Evolutionary conservation across 2,888 invertebrate species (phyloP).

Genomic region (Pyrocoelia pectoralis): DNA sequence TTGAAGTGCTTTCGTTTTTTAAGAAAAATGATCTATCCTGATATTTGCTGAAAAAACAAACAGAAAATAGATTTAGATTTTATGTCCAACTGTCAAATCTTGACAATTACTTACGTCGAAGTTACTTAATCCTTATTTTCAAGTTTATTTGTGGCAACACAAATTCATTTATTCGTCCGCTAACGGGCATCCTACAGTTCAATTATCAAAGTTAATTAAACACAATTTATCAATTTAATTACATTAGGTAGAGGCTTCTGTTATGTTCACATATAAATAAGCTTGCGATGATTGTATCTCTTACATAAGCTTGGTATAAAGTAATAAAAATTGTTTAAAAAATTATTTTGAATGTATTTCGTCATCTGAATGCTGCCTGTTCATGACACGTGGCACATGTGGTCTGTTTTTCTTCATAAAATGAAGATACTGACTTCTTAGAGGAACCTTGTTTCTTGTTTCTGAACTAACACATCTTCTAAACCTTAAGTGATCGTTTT

Average conservation of each 20-base stretch:
- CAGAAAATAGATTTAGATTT: not conserved
- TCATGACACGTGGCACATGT: too few species aligned
- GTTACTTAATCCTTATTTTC: too few species aligned
- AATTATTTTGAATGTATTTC: too few species aligned
- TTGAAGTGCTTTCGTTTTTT: not conserved
- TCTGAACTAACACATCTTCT: too few species aligned
- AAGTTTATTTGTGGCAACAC: not conserved
- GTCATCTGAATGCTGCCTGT: too few species aligned
- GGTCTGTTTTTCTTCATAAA: too few species aligned
- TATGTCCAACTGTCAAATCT: not conserved
- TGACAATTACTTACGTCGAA: not conserved
- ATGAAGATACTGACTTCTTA: too few species aligned
- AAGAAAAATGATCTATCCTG: not conserved
- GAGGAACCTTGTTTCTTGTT: too few species aligned
- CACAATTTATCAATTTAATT: conserved; percentile 41
- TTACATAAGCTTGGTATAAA: too few species aligned
- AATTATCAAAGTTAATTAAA: conserved; percentile 42
- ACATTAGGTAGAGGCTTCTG: conserved; percentile 37
- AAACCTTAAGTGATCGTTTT: too few species aligned
- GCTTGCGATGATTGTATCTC: conserved; percentile 20
- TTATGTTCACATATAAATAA: conserved; percentile 27
- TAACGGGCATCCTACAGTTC: conserved; percentile 32
- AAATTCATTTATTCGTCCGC: conserved; percentile 20
- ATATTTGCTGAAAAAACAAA: not conserved
- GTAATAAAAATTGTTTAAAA: too few species aligned